Conservation (phyloP, 2,888 invertebrate genomes). For the Drosophila ustulata region DNA sequence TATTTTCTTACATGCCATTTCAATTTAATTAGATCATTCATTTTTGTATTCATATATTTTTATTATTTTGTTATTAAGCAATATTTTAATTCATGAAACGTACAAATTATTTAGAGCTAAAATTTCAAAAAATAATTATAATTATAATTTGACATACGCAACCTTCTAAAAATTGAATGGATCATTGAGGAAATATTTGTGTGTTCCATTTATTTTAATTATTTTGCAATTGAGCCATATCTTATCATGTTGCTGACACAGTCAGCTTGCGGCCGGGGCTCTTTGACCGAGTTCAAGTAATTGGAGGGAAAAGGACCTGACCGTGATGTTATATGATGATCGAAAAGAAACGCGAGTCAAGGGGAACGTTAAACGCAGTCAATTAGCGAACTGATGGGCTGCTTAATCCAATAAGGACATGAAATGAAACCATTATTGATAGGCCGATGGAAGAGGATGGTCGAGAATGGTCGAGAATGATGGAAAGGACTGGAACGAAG, state of each 20-base stretch:
- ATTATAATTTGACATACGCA: no score
- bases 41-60: no score
- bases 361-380: constrained; percentile 62
- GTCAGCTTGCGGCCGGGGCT: background rate
- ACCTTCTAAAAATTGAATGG: no score
- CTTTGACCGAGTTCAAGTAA: background rate
- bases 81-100: no score
- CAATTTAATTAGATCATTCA: no score
- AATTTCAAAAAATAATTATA: no score
- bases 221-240: background rate
- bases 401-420: constrained; percentile 75
- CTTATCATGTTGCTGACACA: background rate
- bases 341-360: constrained; percentile 6
- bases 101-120: no score
- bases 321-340: background rate
- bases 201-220: no score
- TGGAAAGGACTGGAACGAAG: constrained; percentile 2
- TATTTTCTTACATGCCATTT: no score
- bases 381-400: constrained; percentile 68
- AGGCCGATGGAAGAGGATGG: constrained; percentile 22
- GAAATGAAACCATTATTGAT: constrained; percentile 71
- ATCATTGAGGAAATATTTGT: no score
- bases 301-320: background rate
- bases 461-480: background rate
- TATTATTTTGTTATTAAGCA: no score